These are phyloP conservation scores for Helostoma temminkii DNA, from an alignment of 2,797 vertebrate species.

Conservation along the genomic window DNA sequence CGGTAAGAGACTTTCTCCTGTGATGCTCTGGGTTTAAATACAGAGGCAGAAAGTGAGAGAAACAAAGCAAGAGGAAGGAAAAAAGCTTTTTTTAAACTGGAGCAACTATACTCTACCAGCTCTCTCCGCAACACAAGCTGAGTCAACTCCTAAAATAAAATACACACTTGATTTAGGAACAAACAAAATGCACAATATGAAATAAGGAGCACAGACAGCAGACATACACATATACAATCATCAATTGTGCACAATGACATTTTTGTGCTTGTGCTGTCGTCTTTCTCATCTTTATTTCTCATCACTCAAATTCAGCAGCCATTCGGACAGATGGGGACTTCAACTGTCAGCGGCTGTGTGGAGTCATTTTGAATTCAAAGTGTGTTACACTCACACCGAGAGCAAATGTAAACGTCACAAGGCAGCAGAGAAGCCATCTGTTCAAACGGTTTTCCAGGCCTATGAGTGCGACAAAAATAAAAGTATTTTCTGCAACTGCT, in stretches of 20 bases:
- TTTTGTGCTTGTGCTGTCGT: not conserved
- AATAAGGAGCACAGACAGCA: constrained; percentile 12
- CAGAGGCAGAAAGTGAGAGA: constrained; percentile 52
- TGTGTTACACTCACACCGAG: constrained; percentile 31
- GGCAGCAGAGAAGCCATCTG: constrained; percentile 63
- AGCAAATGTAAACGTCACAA: constrained; percentile 34
- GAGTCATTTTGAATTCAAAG: constrained; percentile 53
- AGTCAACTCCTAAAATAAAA: constrained; percentile 87
- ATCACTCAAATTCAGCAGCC: constrained; percentile 41
- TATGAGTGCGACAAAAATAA: constrained; percentile 35
- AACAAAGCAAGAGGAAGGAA: constrained; percentile 67
- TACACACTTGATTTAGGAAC: constrained; percentile 74
- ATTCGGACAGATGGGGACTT: constrained; percentile 35
- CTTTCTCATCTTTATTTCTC: not conserved
- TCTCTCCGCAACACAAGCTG: constrained; percentile 87
- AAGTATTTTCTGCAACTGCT: constrained; percentile 34
- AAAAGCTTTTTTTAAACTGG: constrained; percentile 54
- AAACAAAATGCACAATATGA: constrained; percentile 40
- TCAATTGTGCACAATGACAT: constrained; percentile 10
- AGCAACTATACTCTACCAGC: constrained; percentile 87
- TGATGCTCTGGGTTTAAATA: constrained; percentile 61
- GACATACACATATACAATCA: constrained; percentile 10
- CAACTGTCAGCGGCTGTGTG: constrained; percentile 32
- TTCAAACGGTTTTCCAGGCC: constrained; percentile 60
- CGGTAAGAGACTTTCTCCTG: constrained; percentile 70